A percentile compares a stretch with the other conserved stretches of the same genome.
Conservation (phyloP, 2,888 invertebrate genomes). For the Poecilobothrus nobilitatus region DNA sequence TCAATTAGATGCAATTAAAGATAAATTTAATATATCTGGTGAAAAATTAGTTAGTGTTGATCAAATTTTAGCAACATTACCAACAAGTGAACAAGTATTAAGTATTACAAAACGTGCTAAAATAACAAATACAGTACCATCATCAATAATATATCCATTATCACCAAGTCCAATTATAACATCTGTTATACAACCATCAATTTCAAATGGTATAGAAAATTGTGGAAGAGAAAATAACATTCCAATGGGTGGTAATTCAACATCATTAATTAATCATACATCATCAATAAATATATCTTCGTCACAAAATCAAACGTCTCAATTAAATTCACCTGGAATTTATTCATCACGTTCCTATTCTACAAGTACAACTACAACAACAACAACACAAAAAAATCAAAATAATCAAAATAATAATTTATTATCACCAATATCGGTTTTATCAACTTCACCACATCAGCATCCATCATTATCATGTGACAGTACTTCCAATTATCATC, state of each 20-base stretch:
- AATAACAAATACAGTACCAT: conserved; percentile 43
- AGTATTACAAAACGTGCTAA: conserved; percentile 66
- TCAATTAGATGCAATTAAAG: conserved; percentile 85
- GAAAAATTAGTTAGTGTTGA: conserved; percentile 80
- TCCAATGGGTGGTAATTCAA: conserved; percentile 15
- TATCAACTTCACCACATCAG: conserved; percentile 39
- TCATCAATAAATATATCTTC: conserved; percentile 21
- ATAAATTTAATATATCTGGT: conserved; percentile 84
- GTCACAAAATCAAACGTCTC: conserved; percentile 20
- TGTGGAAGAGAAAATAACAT: conserved; percentile 7
- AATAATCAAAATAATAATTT: conserved; percentile 7
- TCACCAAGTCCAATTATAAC: conserved; percentile 52
- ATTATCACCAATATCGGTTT: conserved; percentile 46
- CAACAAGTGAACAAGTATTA: conserved; percentile 75
- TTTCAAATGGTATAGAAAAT: conserved; percentile 23
- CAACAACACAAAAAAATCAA: conserved; percentile 8
- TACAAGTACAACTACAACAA: conserved; percentile 10
- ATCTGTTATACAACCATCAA: conserved; percentile 54
- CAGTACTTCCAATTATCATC: conserved; percentile 15
- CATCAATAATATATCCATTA: conserved; percentile 51
- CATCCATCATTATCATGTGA: conserved; percentile 13
- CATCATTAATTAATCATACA: conserved; percentile 20
- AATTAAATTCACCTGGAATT: neutral
- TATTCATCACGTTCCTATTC: conserved; percentile 5
- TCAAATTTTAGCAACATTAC: conserved; percentile 77